Base-by-base conservation (phyloP, 2,888 invertebrate species). In the Prenolepis imparis region DNA sequence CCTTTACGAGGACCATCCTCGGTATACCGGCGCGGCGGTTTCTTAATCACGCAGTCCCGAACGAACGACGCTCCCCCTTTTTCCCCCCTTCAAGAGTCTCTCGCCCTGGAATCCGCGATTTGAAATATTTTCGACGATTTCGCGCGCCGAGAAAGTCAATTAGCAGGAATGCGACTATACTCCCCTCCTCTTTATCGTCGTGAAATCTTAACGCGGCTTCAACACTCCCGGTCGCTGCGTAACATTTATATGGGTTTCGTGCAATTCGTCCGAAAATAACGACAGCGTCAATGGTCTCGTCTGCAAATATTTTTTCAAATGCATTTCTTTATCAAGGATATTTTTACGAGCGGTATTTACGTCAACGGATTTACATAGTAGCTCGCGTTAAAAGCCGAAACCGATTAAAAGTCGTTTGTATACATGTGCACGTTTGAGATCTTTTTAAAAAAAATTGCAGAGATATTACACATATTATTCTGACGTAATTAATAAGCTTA, bases 41-140 rank as follows among this genome's bases (percentile, higher is more conserved):
- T 89, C 89, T 90, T 89, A 89, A 89, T 90, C 84, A 85, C 84
- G 86, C 28, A 28, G 75, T 83, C 64, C 83, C 83, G 77, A 87
- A 52, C n/a, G 48, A 90, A 87, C 78, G 73, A 77, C 68, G 63
- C 70, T 74, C 52, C 64, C 78, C 73, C 83, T 28, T 28, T n/a
- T 28, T 83, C 12, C 4, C 12, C 5, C 48, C 4, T 6, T 2
- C 6, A 48, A 48, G 48, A 48, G 5, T n/a, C 28, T 52, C 48
- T 64, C 55, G 82, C 67, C n/a, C 72, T 52, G 72, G 77, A 88
- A 84, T 87, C 81, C 83, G 77, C 55, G 78, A 81, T 74, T 83
- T 84, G 82, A 78, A 66, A 68, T 84, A 84, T 74, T 78, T 52
- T 64, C 4, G 75, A 39, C 48, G 41, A 59, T 57, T 83, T 83